phyloP scores from a whole-genome alignment of 2,888 invertebrate species.

The Ormyrus labotus region DNA sequence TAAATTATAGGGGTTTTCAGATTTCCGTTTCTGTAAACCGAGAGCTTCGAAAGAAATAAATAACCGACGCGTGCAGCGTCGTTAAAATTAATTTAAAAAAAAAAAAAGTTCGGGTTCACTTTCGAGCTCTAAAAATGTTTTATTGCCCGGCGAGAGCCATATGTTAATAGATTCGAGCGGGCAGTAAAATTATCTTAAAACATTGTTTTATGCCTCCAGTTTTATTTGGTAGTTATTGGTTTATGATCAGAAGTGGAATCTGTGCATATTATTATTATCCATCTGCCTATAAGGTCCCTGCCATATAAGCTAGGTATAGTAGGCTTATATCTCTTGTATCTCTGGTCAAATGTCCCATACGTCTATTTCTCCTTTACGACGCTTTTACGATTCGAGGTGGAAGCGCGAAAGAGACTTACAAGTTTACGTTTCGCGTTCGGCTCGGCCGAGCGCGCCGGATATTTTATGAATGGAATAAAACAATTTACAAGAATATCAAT shows the following conservation, averaged over 20 bases:
- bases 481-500: constrained; percentile 40
- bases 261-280: constrained; percentile 56
- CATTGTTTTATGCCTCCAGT: constrained; percentile 71
- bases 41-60: too few relatives aligned
- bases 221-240: constrained; percentile 59
- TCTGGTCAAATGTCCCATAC: constrained; percentile 63
- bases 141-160: neutral
- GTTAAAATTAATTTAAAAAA: too few relatives aligned
- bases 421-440: constrained; percentile 47
- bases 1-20: too few relatives aligned
- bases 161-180: constrained; percentile 23
- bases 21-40: too few relatives aligned
- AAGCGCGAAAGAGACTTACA: constrained; percentile 56
- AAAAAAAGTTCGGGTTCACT: too few relatives aligned
- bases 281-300: constrained; percentile 45
- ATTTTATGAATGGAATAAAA: constrained; percentile 55
- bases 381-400: constrained; percentile 61
- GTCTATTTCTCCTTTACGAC: constrained; percentile 65
- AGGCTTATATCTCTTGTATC: constrained; percentile 53
- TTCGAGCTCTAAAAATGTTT: too few relatives aligned
- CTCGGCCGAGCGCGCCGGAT: constrained; percentile 23
- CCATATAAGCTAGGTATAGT: constrained; percentile 57
- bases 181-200: constrained; percentile 47
- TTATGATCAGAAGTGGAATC: constrained; percentile 59
- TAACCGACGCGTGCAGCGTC: too few relatives aligned